phyloP scores from a whole-genome alignment of 2,797 vertebrate genomes.

The Distichodus sexfasciatus region DNA sequence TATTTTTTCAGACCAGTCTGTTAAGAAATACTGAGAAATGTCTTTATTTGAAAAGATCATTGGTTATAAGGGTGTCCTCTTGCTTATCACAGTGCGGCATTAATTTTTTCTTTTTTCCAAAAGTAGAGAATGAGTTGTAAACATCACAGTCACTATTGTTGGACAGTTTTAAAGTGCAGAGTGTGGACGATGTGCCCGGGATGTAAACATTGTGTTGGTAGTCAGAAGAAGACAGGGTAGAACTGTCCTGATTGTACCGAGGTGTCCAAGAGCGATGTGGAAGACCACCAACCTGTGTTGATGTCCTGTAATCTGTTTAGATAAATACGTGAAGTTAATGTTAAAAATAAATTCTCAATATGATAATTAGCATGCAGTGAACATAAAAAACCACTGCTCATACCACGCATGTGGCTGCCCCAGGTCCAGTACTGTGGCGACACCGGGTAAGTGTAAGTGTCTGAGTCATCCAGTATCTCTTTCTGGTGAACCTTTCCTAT shows the following conservation, averaged over 20 bases:
- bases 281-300: conserved; percentile 62
- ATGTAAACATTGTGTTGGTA: conserved; percentile 91
- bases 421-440: conserved; percentile 78
- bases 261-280: conserved; percentile 77
- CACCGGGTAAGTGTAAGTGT: conserved; percentile 72
- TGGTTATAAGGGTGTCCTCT: conserved; percentile 76
- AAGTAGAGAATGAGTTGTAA: conserved; percentile 89
- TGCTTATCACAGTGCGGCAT: conserved; percentile 73
- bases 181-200: conserved; percentile 77
- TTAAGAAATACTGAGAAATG: neutral
- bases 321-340: conserved; percentile 44
- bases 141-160: conserved; percentile 73
- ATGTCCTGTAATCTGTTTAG: conserved; percentile 78
- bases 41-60: conserved; percentile 63
- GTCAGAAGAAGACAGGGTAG: conserved; percentile 68
- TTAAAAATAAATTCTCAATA: neutral
- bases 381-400: neutral
- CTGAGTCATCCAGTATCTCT: conserved; percentile 60
- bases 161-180: conserved; percentile 75
- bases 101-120: conserved; percentile 86
- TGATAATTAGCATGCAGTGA: neutral
- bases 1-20: neutral
- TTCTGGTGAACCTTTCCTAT: conserved; percentile 65
- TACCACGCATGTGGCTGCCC: conserved; percentile 70
- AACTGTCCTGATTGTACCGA: conserved; percentile 71